Conservation (phyloP, 2,113 vertebrate genomes). For the Eonycteris spelaea region DNA sequence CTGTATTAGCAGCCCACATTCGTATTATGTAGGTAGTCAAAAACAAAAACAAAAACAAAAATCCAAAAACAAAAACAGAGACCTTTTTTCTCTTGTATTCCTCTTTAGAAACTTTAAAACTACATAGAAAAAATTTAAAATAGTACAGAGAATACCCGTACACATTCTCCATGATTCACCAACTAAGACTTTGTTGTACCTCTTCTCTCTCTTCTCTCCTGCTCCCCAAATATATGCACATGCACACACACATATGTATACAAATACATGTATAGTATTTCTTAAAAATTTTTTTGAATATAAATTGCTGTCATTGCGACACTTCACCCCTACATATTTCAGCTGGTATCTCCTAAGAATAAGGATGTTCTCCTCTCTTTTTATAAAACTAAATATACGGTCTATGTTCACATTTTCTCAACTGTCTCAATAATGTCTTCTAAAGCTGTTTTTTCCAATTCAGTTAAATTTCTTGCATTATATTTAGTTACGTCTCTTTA, state of each 20-base stretch:
- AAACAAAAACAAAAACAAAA: too few species aligned
- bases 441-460: not conserved
- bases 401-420: not conserved
- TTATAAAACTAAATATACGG: too few species aligned
- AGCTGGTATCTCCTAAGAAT: not conserved
- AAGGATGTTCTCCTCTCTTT: not conserved
- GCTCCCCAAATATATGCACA: too few species aligned
- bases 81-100: not conserved
- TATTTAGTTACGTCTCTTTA: not conserved
- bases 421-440: not conserved
- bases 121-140: not conserved
- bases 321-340: too few species aligned
- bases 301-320: not conserved
- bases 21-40: too few species aligned
- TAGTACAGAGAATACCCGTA: not conserved
- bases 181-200: not conserved
- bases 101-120: not conserved
- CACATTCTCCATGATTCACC: not conserved
- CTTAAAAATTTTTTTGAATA: not conserved
- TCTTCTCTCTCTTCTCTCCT: too few species aligned
- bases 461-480: not conserved
- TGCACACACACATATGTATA: not conserved
- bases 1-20: fast-evolving
- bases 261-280: not conserved
- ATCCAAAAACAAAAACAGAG: not conserved